Percentiles rank a stretch among this genome's conserved stretches.
These are phyloP conservation scores for Myripristis jacobus DNA, from an alignment of 2,797 vertebrate species.

Conservation along the genomic window DNA sequence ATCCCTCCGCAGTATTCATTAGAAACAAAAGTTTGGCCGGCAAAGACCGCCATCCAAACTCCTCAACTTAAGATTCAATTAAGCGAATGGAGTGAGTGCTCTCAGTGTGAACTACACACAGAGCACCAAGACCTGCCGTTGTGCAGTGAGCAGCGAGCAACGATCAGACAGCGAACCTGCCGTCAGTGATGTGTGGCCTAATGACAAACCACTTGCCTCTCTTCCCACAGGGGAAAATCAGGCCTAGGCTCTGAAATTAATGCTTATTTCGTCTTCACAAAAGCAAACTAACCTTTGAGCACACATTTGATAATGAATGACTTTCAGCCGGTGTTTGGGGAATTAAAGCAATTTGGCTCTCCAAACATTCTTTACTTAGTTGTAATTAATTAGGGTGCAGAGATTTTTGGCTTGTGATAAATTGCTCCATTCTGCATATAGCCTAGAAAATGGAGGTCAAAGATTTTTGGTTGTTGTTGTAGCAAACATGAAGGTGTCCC, in stretches of 20 bases:
- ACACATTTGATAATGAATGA: conserved; percentile 90
- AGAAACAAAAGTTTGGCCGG: conserved; percentile 58
- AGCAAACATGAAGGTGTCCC: conserved; percentile 87
- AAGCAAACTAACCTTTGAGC: conserved; percentile 90
- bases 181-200: conserved; percentile 71
- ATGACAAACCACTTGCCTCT: conserved; percentile 71
- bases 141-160: conserved; percentile 77
- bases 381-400: conserved; percentile 88
- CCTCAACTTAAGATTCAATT: conserved; percentile 48
- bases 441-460: conserved; percentile 87
- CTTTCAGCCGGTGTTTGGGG: conserved; percentile 84
- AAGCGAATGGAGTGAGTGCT: conserved; percentile 51
- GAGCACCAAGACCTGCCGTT: conserved; percentile 60
- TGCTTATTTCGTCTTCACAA: conserved; percentile 85
- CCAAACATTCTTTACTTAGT: conserved; percentile 90
- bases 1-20: conserved; percentile 32
- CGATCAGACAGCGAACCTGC: conserved; percentile 69
- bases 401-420: conserved; percentile 87
- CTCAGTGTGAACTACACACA: conserved; percentile 50
- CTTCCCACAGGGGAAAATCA: conserved; percentile 64
- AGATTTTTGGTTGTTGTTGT: conserved; percentile 85
- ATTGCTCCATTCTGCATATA: conserved; percentile 83
- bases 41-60: conserved; percentile 60
- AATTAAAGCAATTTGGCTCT: conserved; percentile 89
- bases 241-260: conserved; percentile 78